These are phyloP conservation scores for Ibycter americanus DNA, from an alignment of 2,797 vertebrate genomes.

Conservation along the genomic window DNA sequence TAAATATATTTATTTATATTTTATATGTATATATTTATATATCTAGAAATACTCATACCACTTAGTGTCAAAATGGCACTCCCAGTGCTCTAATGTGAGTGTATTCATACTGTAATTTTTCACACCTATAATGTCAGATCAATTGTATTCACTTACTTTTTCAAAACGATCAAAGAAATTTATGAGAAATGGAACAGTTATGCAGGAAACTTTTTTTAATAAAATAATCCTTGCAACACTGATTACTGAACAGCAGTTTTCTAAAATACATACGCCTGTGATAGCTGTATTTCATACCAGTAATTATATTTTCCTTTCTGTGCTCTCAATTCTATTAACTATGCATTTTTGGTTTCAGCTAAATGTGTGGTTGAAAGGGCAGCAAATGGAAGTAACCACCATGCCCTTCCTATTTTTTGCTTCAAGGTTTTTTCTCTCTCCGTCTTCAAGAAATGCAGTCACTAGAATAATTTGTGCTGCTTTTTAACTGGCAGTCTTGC, in stretches of 20 bases:
- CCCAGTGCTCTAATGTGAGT: neutral
- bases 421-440: neutral
- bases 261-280: neutral
- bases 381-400: neutral
- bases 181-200: neutral
- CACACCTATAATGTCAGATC: neutral
- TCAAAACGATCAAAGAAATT: neutral
- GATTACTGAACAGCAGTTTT: neutral
- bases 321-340: neutral
- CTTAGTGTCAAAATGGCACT: neutral
- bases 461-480: neutral
- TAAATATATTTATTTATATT: neutral
- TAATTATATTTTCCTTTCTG: neutral
- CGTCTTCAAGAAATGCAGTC: neutral
- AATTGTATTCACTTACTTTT: neutral
- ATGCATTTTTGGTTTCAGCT: neutral
- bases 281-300: neutral
- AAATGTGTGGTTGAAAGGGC: neutral
- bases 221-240: neutral
- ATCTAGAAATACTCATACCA: neutral
- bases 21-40: neutral
- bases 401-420: neutral
- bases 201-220: neutral
- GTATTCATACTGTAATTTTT: neutral
- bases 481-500: neutral